Evolutionary conservation across 2,113 vertebrate genomes (phyloP).

Genomic region (Rhabdornis inornatus): DNA sequence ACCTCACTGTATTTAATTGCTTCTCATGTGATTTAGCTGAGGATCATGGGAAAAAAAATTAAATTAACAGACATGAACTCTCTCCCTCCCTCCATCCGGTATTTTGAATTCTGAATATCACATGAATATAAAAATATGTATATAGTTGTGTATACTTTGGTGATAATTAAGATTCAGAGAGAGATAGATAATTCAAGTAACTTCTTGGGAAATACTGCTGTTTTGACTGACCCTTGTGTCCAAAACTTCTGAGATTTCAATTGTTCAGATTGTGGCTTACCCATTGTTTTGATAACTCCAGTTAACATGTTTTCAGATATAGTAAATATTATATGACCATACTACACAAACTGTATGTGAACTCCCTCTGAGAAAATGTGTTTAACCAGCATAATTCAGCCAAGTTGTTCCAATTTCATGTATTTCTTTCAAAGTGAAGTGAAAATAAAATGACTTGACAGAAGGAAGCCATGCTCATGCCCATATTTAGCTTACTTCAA

Average conservation of each 20-base stretch:
- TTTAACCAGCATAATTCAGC: conserved; percentile 53
- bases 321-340: background rate
- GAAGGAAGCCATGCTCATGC: background rate
- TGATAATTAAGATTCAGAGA: background rate
- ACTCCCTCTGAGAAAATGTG: conserved; percentile 32
- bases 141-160: background rate
- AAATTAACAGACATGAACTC: background rate
- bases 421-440: background rate
- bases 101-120: background rate
- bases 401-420: background rate
- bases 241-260: background rate
- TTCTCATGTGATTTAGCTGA: background rate
- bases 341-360: conserved; percentile 27
- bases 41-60: background rate
- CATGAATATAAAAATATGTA: too few species aligned
- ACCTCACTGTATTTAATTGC: background rate
- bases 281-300: background rate
- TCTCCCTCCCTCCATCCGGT: background rate
- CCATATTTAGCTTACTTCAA: background rate
- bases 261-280: background rate
- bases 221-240: background rate
- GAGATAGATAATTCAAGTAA: background rate
- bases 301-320: background rate
- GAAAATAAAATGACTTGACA: background rate
- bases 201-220: background rate